Base-by-base conservation (phyloP, 2,797 vertebrate species). In the Characodon lateralis region DNA sequence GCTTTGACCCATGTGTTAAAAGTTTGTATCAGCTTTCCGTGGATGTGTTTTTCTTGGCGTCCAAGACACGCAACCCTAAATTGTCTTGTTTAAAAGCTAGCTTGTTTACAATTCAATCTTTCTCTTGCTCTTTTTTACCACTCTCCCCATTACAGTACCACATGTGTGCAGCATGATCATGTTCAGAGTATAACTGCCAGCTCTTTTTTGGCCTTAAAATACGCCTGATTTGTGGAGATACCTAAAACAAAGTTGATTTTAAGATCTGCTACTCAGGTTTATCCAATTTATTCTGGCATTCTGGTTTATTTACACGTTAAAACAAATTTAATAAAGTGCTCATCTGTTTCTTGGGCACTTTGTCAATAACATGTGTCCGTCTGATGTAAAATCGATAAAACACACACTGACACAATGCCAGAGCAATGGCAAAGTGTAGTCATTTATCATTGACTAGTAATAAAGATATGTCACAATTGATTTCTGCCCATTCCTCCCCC, bases 71-170 rank as follows among this genome's bases (percentile, higher is more conserved):
- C 92, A 90, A 90, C 77, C 74, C 92, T 77, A 95, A 95, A 95
- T 95, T 95, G 94, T 96, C 95, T 95, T 94, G 94, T 96, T 95
- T 96, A 95, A 96, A 96, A 95, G 91, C 88, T 82, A 89, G 93
- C 93, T 95, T 96, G 95, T 96, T 96, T 96, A 95, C 94, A 93
- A 91, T 95, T 94, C 93, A 70, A 87, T 88, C 87, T 86, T 69
- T 77, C 80, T 87, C 80, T 87, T 2, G 18, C 61, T 39, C 18
- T 65, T 77, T 82, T 75, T 79, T 72, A 76, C 74, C 50, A 41
- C 74, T 79, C 65, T 56, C 28, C 12, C 76, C 73, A 72, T 86
- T 83, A 73, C 77, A 82, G 80, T 87, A 79, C 90, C 95, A 95
- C 88, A 93, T 95, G 93, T 94, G 91, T 78, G 73, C 86, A 53